A percentile compares a stretch with the other conserved stretches of the same genome.
Evolutionary conservation across 2,888 invertebrate genomes (phyloP).

Genomic region (Caenorhabditis angaria): DNA sequence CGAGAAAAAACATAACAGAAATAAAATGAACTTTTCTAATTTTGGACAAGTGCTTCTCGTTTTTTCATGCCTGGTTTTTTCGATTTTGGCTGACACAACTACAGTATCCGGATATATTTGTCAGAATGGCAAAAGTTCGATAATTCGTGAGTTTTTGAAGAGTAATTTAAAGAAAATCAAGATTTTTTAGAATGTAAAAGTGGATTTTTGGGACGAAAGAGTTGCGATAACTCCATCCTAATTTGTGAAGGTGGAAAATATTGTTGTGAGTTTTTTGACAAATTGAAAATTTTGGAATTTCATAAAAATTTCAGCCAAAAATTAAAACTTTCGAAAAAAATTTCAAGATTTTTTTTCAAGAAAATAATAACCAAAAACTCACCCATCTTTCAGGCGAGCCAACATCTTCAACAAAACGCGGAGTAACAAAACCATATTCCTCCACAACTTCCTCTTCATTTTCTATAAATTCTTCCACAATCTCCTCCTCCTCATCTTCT

Average conservation of each 20-base stretch:
- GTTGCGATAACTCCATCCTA: slow-evolving; percentile 17
- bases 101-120: slow-evolving; percentile 7
- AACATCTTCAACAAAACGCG: neutral
- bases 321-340: no score
- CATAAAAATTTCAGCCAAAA: neutral
- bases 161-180: neutral
- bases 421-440: neutral
- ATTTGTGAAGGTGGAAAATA: slow-evolving; percentile 19
- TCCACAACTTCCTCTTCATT: neutral
- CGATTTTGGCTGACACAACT: neutral
- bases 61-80: neutral
- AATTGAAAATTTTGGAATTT: no score
- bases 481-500: neutral
- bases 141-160: slow-evolving; percentile 5
- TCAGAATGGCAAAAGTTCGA: slow-evolving; percentile 21
- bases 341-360: no score
- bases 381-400: slow-evolving; percentile 9
- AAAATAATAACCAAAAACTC: neutral
- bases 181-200: slow-evolving; percentile 22
- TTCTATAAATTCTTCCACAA: neutral
- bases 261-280: slow-evolving; percentile 25
- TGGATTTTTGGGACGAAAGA: slow-evolving; percentile 15
- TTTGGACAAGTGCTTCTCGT: neutral
- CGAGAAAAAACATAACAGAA: neutral
- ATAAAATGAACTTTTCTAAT: neutral